Base-by-base conservation (phyloP, 2,888 invertebrate genomes). In the Rhagium mordax region DNA sequence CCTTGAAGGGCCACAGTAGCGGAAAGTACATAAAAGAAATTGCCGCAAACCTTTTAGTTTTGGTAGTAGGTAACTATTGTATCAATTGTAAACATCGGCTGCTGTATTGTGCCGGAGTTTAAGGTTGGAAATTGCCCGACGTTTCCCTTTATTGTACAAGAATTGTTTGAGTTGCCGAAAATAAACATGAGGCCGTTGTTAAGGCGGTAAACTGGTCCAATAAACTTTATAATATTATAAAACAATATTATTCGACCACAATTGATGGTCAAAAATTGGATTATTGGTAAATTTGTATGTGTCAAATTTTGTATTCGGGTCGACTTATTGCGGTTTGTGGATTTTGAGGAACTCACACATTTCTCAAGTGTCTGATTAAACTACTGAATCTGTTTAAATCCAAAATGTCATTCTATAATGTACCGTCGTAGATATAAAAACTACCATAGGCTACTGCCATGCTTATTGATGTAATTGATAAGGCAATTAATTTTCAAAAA, bases 21-120 rank as follows among this genome's bases (percentile, higher is more conserved):
- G 74, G 78, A 77, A 71, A 74, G 75, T 74, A 71, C 78, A 81
- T 78, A 81, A 82, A 82, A 79, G 79, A 79, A 77, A 79, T 74
- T 78, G 83, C 83, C 83, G 83, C 83, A 83, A 83, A 81, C 83
- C 83, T 78, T 83, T 83, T 83, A 83, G 82, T 78, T 82, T 80
- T 81, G 83, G 83, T 82, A 77, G 76, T 80, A 75, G 79, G 78
- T 76, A 73, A 73, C 75, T 74, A 81, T 82, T 82, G 78, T 79
- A 69, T 72, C 66, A 74, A 71, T 76, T 70, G 72, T 53, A 71
- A 61, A 70, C 68, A 51, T 71, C 62, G 18, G 20, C 10, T 48
- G 67, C 71, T 57, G 16, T 61, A 72, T 72, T 69, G 72, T 61
- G 68, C 60, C 51, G 66, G 10, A 53, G 41, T 41, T 59, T 60